Conservation (phyloP, 1,140 invertebrate genomes). For the Zaprionus ornatus region DNA sequence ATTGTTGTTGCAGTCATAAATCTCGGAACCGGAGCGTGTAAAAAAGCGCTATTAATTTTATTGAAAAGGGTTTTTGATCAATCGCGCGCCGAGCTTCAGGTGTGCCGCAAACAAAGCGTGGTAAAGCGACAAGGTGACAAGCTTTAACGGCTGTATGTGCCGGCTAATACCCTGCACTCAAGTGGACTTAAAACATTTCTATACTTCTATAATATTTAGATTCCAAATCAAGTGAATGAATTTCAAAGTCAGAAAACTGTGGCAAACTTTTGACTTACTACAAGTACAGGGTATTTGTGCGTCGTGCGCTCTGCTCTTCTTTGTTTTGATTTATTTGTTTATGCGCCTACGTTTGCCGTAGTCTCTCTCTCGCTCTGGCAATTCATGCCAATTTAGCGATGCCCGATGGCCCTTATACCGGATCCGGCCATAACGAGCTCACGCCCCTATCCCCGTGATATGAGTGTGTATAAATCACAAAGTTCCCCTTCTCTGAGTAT, state of each 20-base stretch:
- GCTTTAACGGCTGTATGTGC: conserved; percentile 45
- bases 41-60: conserved; percentile 63
- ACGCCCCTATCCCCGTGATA: conserved; percentile 32
- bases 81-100: conserved; percentile 41
- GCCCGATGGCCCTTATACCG: conserved; percentile 24
- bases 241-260: too few species aligned
- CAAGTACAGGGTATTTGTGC: conserved; percentile 18
- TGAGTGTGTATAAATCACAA: conserved; percentile 66
- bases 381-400: conserved; percentile 77
- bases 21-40: conserved; percentile 30
- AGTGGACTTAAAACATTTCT: not conserved
- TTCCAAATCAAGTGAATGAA: not conserved
- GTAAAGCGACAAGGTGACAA: conserved; percentile 55
- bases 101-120: conserved; percentile 36
- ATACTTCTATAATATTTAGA: not conserved
- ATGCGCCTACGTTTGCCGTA: conserved; percentile 49
- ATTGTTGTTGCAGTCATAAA: conserved; percentile 57
- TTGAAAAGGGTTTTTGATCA: conserved; percentile 71
- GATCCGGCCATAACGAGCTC: conserved; percentile 34
- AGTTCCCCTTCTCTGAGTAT: conserved; percentile 30
- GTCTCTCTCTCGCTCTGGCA: conserved; percentile 36
- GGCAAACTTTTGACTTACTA: too few species aligned
- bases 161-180: conserved; percentile 14
- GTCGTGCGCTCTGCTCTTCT: not conserved
- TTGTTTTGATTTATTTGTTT: conserved; percentile 76